Conservation (phyloP, 2,797 vertebrate genomes). For the Schizopygopsis malacanthus region DNA sequence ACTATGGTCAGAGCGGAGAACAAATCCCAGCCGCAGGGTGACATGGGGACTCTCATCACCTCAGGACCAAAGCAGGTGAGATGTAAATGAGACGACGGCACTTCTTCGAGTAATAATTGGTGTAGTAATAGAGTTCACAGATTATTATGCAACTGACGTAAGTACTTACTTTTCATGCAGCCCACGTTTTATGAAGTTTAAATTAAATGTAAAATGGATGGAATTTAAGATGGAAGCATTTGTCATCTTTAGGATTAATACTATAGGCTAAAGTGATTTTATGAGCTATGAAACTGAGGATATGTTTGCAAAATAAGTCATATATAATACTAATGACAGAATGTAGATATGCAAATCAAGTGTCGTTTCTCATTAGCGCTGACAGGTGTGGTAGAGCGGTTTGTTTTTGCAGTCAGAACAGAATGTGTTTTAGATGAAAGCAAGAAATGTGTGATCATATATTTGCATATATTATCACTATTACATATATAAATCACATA, state of each 20-base stretch:
- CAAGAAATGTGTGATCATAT: slow-evolving; percentile 12
- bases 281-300: slow-evolving; percentile 4
- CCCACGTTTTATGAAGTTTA: slow-evolving; percentile 2
- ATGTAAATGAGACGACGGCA: not conserved
- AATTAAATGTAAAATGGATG: slow-evolving; percentile 2
- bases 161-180: not conserved
- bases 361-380: slow-evolving; percentile 16
- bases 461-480: too few species aligned
- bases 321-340: slow-evolving; percentile 9
- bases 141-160: slow-evolving; percentile 10
- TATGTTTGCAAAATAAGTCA: not conserved
- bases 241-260: slow-evolving; percentile 21
- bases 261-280: not conserved
- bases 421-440: slow-evolving; percentile 7
- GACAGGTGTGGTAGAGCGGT: slow-evolving; percentile 4
- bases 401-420: slow-evolving; percentile 6
- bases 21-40: slow-evolving; percentile 74
- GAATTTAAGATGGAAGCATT: slow-evolving; percentile 4
- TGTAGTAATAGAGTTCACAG: not conserved
- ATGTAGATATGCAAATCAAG: slow-evolving; percentile 29
- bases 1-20: slow-evolving; percentile 76
- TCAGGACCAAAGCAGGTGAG: slow-evolving; percentile 80
- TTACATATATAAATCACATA: too few species aligned
- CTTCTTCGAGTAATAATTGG: not conserved
- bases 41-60: slow-evolving; percentile 70